Evolutionary conservation across 2,113 vertebrate genomes (phyloP), one percentile per base, ranked within the genome.

Genomic region (Brachypteracias leptosomus): DNA sequence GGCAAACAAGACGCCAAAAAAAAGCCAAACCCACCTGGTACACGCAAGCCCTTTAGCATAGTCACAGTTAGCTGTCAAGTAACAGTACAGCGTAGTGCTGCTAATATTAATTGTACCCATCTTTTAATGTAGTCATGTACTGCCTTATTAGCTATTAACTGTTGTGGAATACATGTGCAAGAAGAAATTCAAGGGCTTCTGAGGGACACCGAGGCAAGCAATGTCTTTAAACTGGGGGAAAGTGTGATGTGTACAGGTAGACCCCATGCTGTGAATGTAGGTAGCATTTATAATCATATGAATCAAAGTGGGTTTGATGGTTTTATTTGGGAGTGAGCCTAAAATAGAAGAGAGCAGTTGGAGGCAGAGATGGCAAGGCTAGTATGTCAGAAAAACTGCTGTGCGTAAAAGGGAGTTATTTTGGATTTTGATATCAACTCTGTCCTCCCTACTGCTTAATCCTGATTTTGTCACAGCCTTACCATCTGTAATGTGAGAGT

Each of bases 31-130:
- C 16, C 29, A 6, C 11, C 16, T 22, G 0, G 1, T 35, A 10
- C 16, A 8, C 1, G 1, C 7, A 4, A 29, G 38, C 16, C 22
- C 3, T 40, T 40, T 35, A 49, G n/a, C 15, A 2, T 4, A 25
- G 36, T 36, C 10, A 0, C 1, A 5, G 31, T 67, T 77, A 19
- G 36, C 11, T 81, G 58, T 35, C 65, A 3, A 22, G 0, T 16
- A 47, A 28, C 47, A 62, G 51, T 71, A 24, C 42, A 13, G 6
- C 7, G 1, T 3, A 31, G 25, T 22, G 11, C 40, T 63, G 47
- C 61, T 70, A 49, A 16, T 65, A 21, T 55, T 55, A 55, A 26
- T 57, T 65, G 36, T 65, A 15, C 68, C 71, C 67, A 20, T 68
- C 58, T 57, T 54, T 78, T 63, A 25, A 21, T 40, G 44, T 26